Percentiles rank a stretch among this genome's conserved stretches.
Conservation (phyloP, 2,113 vertebrate species). For the Haliaeetus leucogaster region DNA sequence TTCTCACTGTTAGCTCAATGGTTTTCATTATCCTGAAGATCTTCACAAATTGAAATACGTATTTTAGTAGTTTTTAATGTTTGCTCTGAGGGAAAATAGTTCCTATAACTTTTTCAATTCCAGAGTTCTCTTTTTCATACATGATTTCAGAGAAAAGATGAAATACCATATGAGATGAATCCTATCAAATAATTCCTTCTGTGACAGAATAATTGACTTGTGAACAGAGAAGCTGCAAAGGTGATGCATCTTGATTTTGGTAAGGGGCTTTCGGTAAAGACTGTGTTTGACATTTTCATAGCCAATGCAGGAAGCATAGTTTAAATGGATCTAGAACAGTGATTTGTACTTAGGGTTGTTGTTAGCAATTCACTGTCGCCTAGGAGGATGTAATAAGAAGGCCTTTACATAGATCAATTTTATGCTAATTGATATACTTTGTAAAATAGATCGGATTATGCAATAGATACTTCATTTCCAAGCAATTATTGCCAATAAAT, state of each 20-base stretch:
- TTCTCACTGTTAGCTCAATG: not conserved
- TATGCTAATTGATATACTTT: not conserved
- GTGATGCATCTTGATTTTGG: not conserved
- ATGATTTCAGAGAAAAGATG: not conserved
- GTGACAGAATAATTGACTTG: not conserved
- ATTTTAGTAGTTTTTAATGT: not conserved
- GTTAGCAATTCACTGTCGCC: not conserved
- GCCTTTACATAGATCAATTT: not conserved
- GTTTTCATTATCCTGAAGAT: not conserved
- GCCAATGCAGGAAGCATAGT: not conserved
- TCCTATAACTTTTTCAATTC: not conserved
- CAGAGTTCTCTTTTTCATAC: not conserved
- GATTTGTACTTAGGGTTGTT: not conserved
- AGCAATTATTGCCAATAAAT: not conserved
- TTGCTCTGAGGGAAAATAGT: not conserved
- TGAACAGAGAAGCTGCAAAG: not conserved
- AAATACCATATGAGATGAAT: not conserved
- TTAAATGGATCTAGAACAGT: not conserved
- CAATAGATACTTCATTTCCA: not conserved
- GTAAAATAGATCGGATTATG: not conserved
- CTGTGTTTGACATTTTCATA: not conserved
- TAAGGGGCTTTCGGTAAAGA: not conserved
- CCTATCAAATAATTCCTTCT: not conserved
- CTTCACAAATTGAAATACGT: not conserved
- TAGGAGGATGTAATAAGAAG: not conserved